These are phyloP conservation scores for human DNA, from an alignment of 2,113 vertebrate genomes.

Conservation along the genomic window GRCh38 chr3:8900001-8900500, in stretches of 20 bases:
- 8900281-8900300: not conserved
- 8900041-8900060: not conserved
- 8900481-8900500: not conserved
- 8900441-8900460: not conserved
- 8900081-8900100: not conserved
- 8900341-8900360: not conserved
- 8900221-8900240: not conserved
- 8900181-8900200: not conserved
- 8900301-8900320: not conserved
- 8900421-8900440: not conserved
- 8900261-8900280: not conserved
- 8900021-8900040: not conserved
- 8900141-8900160: not conserved
- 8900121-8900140: not conserved
- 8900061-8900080: constrained; percentile 20
- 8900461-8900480: not conserved
- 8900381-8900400: not conserved
- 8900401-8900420: not conserved
- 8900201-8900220: not conserved
- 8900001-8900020: not conserved
- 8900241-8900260: not conserved
- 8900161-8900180: not conserved
- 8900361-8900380: not conserved
- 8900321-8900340: not conserved
- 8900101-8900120: not conserved